A percentile compares a stretch with the other conserved stretches of the same genome.
phyloP scores from a whole-genome alignment of 2,888 invertebrate genomes.

The Amphipoea lucens region DNA sequence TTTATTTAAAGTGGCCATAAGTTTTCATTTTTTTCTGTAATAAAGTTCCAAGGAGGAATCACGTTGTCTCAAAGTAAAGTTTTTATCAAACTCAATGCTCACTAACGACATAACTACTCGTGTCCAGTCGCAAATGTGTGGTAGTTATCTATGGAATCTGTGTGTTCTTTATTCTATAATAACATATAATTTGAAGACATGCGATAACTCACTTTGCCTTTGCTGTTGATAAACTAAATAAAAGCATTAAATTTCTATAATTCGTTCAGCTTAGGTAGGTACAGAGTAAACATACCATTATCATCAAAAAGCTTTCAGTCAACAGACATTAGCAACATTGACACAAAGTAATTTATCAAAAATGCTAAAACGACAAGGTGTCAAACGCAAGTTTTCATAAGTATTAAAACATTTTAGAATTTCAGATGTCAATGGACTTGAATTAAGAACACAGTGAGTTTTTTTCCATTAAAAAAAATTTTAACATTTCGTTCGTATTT shows the following conservation, averaged over 20 bases:
- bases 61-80: not conserved
- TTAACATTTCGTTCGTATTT: not conserved
- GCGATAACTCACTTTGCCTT: not conserved
- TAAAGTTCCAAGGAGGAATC: not conserved
- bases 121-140: not conserved
- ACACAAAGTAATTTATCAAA: constrained; percentile 11
- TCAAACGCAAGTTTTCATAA: not conserved
- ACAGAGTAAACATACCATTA: not conserved
- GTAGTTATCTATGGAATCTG: not conserved
- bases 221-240: constrained; percentile 3
- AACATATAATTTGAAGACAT: not conserved
- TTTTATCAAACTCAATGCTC: not conserved
- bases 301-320: constrained; percentile 1
- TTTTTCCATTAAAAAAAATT: not conserved
- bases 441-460: not conserved
- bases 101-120: not conserved
- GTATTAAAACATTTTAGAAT: not conserved
- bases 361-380: not conserved
- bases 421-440: not conserved
- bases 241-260: not conserved
- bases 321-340: constrained; percentile 11
- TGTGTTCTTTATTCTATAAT: not conserved
- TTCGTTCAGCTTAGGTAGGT: not conserved
- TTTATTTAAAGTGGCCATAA: not conserved
- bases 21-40: not conserved